Base-by-base conservation (phyloP, 2,797 vertebrate species). In the Champsocephalus gunnari region DNA sequence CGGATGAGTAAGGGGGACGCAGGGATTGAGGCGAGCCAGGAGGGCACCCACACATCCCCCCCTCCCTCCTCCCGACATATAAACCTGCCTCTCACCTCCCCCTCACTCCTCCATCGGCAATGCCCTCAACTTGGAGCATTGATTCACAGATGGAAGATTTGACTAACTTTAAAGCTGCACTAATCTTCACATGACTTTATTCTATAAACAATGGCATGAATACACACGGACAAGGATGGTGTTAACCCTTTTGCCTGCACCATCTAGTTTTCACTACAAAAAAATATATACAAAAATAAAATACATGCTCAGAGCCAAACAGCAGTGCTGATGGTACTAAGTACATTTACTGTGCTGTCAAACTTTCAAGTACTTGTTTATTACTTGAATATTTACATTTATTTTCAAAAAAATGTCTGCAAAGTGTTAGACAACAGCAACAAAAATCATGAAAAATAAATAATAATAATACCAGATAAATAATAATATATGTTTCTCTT, bases 21-120 rank as follows among this genome's bases (percentile, higher is more conserved):
- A 44, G 70, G 73, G 83, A 83, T 60, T 60, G 80, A 87, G 80
- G 56, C 12, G 57, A 88, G 85, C 87, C 88, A 91, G 86, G 77
- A 91, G 86, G 87, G 83, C 90, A 91, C 90, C 91, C 91, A 93
- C 91, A 84, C 90, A 92, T n/a, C 54, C 55, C 82, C 77, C 54
- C 28, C 71, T 57, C 75, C 1, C 32, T 17, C 2, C 62, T 64
- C 72, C 80, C 55, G 17, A 9, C 38, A 1, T 1, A 34, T 10
- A 56, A 84, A 85, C 81, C 83, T 71, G 73, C 88, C 88, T 86
- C 81, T 88, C 80, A 81, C 87, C 80, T 78, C 67, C 43, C 38
- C 28, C 75, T 65, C 41, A 5, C 67, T 61, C 58, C 77, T 57
- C 32, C 76, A 9, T 64, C 64, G 10, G 32, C 8, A 0, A 54